Evolutionary conservation across 2,888 invertebrate genomes (phyloP).

Genomic region (Imbricaverruca yamaguchii): DNA sequence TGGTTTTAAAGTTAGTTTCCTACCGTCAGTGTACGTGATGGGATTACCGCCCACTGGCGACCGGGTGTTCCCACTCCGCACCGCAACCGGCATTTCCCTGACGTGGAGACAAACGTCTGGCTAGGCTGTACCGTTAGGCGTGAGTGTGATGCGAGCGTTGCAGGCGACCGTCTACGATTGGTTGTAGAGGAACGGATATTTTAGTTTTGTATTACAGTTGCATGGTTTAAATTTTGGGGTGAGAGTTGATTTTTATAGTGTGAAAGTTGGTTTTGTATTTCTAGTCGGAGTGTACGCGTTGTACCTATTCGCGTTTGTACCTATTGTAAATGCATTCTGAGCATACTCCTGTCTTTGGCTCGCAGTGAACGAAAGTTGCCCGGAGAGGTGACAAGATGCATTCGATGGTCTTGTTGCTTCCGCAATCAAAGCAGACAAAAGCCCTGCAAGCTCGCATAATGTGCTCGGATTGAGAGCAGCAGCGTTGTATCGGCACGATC

Average conservation of each 20-base stretch:
- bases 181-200: not conserved
- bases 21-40: too few relatives aligned
- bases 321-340: slow-evolving; percentile 10
- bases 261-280: not conserved
- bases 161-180: not conserved
- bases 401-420: too few relatives aligned
- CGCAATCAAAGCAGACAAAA: too few relatives aligned
- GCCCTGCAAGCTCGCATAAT: too few relatives aligned
- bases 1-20: too few relatives aligned
- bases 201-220: slow-evolving; percentile 1
- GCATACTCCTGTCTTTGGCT: too few relatives aligned
- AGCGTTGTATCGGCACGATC: too few relatives aligned
- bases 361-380: too few relatives aligned
- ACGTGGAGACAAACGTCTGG: not conserved
- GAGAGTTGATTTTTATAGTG: not conserved
- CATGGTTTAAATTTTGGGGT: not conserved
- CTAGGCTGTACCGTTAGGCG: not conserved
- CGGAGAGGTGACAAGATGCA: too few relatives aligned
- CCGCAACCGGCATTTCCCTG: not conserved
- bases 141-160: not conserved
- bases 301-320: not conserved
- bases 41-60: too few relatives aligned
- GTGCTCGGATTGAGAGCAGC: too few relatives aligned
- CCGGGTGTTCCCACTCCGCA: not conserved
- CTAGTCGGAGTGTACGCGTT: not conserved